Percentiles rank a stretch among this genome's conserved stretches.
phyloP scores from a whole-genome alignment of 2,888 invertebrate species.

The Malthinus flaveolus region DNA sequence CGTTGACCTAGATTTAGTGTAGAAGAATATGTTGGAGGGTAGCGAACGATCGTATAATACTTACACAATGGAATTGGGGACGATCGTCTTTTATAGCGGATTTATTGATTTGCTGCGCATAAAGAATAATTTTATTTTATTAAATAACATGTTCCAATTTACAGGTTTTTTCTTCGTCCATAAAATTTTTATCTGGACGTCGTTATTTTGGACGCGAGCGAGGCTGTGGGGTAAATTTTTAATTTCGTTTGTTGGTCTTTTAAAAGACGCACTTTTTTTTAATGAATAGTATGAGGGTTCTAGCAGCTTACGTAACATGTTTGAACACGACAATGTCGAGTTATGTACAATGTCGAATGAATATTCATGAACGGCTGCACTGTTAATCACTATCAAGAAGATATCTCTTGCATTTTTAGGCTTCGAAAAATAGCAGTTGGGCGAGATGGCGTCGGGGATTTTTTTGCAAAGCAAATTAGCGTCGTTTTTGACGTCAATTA shows the following conservation, averaged over 20 bases:
- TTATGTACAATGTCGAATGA: conserved; percentile 17
- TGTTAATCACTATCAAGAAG: background rate
- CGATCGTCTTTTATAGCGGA: conserved; percentile 26
- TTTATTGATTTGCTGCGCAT: conserved; percentile 28
- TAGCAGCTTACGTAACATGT: conserved; percentile 14
- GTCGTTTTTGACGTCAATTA: no score
- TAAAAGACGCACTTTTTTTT: conserved; percentile 11
- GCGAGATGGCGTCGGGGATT: no score
- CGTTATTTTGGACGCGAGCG: background rate
- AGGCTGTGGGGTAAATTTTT: no score
- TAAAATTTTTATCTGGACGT: background rate
- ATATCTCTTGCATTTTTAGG: conserved; percentile 2
- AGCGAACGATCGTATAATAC: conserved; percentile 22
- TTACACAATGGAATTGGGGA: conserved; percentile 27
- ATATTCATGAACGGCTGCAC: conserved; percentile 21
- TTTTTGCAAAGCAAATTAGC: no score
- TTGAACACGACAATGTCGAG: conserved; percentile 16
- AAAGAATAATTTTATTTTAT: conserved; percentile 25
- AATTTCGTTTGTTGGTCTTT: conserved; percentile 1
- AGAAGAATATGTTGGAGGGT: conserved; percentile 27
- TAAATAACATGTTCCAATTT: conserved; percentile 15
- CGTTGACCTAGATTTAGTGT: conserved; percentile 28
- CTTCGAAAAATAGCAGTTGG: no score
- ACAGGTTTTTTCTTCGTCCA: conserved; percentile 10
- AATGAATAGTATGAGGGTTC: conserved; percentile 14